These are phyloP conservation scores for Limnephilus rhombicus DNA, from an alignment of 2,888 invertebrate species.

Conservation along the genomic window DNA sequence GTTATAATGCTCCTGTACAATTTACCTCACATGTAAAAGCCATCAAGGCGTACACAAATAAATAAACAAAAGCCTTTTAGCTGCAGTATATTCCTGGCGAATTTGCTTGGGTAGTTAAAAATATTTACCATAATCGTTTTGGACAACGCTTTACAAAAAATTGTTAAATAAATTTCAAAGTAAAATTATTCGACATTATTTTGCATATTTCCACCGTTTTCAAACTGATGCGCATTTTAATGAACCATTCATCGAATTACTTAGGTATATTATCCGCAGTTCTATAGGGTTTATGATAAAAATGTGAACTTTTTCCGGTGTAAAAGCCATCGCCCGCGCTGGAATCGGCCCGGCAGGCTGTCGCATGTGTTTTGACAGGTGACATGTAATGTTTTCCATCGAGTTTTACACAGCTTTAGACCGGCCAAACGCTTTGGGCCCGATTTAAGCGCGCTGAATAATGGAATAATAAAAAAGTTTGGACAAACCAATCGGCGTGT, in stretches of 20 bases:
- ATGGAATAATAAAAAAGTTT: slow-evolving; percentile 19
- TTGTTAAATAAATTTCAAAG: background rate
- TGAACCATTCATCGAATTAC: background rate
- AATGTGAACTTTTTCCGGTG: background rate
- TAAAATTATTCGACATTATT: background rate
- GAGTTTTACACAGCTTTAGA: slow-evolving; percentile 17
- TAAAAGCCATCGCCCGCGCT: background rate
- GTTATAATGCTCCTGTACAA: no score
- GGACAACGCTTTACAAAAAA: no score
- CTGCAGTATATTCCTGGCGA: no score
- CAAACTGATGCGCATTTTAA: background rate
- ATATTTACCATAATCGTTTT: no score
- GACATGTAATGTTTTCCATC: slow-evolving; percentile 45
- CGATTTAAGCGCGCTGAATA: slow-evolving; percentile 36
- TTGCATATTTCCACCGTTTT: background rate
- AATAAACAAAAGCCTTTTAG: no score
- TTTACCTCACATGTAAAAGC: no score
- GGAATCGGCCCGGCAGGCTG: slow-evolving; percentile 2
- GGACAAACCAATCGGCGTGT: background rate
- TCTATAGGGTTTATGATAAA: background rate
- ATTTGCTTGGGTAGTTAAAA: no score
- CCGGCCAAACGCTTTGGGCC: background rate
- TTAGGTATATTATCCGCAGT: background rate
- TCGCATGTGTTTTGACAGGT: slow-evolving; percentile 24
- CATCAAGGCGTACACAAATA: no score